These are phyloP conservation scores for Temnothorax nylanderi DNA, from an alignment of 1,140 invertebrate species.

Conservation along the genomic window DNA sequence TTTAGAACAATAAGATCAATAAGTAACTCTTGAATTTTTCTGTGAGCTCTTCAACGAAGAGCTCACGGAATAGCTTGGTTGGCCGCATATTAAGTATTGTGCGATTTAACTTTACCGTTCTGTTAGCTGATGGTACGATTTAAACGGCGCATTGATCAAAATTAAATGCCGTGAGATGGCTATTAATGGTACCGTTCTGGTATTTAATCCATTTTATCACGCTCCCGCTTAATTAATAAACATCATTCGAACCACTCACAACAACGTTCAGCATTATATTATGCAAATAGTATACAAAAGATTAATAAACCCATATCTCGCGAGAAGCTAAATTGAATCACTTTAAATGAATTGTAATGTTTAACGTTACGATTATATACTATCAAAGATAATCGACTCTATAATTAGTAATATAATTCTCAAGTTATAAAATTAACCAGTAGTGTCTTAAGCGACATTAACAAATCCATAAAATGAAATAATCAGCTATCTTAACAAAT, in stretches of 20 bases:
- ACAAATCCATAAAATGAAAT: too few species aligned
- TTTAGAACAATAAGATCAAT: not conserved
- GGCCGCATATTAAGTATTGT: conserved; percentile 1
- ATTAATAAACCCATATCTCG: not conserved
- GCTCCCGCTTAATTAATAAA: conserved; percentile 28
- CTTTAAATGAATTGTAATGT: conserved; percentile 19
- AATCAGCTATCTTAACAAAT: too few species aligned
- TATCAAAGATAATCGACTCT: too few species aligned
- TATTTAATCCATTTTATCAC: conserved; percentile 29
- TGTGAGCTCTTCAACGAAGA: not conserved
- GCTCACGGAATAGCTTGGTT: not conserved
- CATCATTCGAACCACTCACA: not conserved
- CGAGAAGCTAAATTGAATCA: not conserved
- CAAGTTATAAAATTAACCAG: too few species aligned
- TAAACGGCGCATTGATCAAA: conserved; percentile 41
- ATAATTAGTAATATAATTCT: too few species aligned
- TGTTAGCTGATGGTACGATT: not conserved
- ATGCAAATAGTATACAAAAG: not conserved
- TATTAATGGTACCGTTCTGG: conserved; percentile 42
- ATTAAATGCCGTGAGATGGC: conserved; percentile 12
- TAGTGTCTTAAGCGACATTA: too few species aligned
- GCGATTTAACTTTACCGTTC: not conserved
- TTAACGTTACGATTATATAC: not conserved
- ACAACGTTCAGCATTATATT: not conserved
- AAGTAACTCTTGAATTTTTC: not conserved